Conservation (phyloP, 2,797 vertebrate species). For the Melanotaenia parkinsoni region DNA sequence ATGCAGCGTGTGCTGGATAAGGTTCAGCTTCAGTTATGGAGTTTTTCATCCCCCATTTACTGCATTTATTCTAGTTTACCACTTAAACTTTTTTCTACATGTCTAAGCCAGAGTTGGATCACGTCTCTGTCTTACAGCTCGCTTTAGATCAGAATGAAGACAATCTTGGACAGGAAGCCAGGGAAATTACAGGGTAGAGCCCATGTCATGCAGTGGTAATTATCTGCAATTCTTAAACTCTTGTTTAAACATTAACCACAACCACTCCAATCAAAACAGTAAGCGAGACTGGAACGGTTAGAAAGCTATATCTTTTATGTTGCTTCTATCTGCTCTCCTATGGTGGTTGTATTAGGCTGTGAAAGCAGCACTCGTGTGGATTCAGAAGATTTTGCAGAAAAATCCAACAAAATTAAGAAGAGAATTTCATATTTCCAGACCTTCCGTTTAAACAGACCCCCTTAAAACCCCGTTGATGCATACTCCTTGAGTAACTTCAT, state of each 20-base stretch:
- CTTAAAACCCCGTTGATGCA: neutral
- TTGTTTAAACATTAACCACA: conserved; percentile 53
- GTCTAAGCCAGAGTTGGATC: conserved; percentile 30
- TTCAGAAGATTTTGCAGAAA: neutral
- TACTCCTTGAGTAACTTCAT: neutral
- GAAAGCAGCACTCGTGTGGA: neutral
- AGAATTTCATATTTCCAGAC: neutral
- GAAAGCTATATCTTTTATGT: conserved; percentile 19
- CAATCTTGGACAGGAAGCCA: conserved; percentile 75
- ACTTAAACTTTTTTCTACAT: conserved; percentile 27
- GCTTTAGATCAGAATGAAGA: conserved; percentile 71
- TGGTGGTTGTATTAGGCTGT: conserved; percentile 5
- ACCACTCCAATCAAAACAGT: conserved; percentile 46
- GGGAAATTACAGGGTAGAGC: conserved; percentile 79
- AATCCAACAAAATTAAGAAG: conserved; percentile 8
- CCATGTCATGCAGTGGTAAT: conserved; percentile 75
- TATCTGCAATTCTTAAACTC: conserved; percentile 73
- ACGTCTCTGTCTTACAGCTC: conserved; percentile 47
- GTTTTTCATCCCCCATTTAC: neutral
- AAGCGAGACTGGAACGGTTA: conserved; percentile 15
- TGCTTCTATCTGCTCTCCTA: conserved; percentile 5
- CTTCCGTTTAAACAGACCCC: neutral
- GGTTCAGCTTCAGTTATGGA: neutral
- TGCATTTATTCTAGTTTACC: conserved; percentile 16
- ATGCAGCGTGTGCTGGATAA: neutral